A percentile compares a stretch with the other conserved stretches of the same genome.
phyloP scores from a whole-genome alignment of 2,797 vertebrate species.

The Gymnopithys bicolor region DNA sequence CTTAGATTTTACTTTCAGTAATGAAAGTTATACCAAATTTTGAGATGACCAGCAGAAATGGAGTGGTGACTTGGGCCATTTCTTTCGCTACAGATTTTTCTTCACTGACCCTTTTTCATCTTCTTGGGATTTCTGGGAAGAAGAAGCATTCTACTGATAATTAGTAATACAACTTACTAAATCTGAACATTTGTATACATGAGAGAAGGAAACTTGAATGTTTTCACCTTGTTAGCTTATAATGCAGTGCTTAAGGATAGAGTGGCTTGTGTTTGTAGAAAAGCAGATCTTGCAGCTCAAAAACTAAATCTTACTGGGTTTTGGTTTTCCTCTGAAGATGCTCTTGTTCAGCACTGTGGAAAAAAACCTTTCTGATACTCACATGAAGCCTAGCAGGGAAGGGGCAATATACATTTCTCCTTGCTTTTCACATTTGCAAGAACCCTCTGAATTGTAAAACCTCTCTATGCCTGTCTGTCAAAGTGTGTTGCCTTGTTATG shows the following conservation, averaged over 20 bases:
- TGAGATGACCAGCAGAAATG: neutral
- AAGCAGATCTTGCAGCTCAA: neutral
- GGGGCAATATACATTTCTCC: neutral
- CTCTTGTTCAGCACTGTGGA: neutral
- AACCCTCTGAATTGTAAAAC: neutral
- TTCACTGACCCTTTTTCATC: neutral
- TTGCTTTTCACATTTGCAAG: neutral
- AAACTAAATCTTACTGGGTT: neutral
- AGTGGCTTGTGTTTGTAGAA: neutral
- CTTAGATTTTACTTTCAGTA: neutral
- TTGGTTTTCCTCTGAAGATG: neutral
- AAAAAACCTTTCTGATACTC: neutral
- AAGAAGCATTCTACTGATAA: neutral
- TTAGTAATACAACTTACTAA: neutral
- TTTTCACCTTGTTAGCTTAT: neutral
- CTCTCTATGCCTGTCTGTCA: neutral
- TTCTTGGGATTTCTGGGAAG: neutral
- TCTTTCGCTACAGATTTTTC: neutral
- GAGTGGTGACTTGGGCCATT: neutral
- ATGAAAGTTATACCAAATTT: neutral
- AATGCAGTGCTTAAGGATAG: neutral
- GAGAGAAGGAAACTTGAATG: neutral
- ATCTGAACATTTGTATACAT: neutral
- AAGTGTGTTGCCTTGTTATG: constrained; percentile 7
- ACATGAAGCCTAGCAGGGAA: neutral